Evolutionary conservation across 2,797 vertebrate genomes (phyloP), one percentile per base, ranked within the genome.

Genomic region (Acomys russatus): DNA sequence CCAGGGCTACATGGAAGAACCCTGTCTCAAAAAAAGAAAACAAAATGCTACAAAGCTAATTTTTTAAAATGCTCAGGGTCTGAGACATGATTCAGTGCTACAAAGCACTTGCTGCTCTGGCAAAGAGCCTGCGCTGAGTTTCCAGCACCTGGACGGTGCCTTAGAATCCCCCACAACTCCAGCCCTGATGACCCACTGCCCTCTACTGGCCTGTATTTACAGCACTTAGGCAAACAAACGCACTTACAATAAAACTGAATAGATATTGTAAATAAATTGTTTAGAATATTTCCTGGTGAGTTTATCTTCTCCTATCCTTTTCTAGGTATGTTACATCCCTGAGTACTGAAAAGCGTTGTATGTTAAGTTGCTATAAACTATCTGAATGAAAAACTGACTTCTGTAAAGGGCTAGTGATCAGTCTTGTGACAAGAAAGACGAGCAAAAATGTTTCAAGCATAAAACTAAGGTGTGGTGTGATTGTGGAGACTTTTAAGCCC

Each of bases 301-400:
- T 49, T 94, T 89, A 51, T 85, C 17, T 3, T 6, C 14, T 9
- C 20, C 9, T 8, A 14, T 7, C 22, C 71, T 4, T 73, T 61
- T 90, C 25, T 61, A 35, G 6, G 15, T 66, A 54, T 68, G 44
- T 2, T 74, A 66, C 91, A 90, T 78, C 28, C 28, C 4, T 44
- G 90, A 44, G 22, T 23, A 68, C 3, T 49, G 22, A 30, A 77
- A 51, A 51, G 54, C 17, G 25, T 9, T 78, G 6, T 25, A 11
- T 6, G 1, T 30, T 56, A 56, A 1, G 30, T 22, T n/a, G 9
- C 9, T n/a, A 22, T 79, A 15, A 94, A 76, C 44, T 35, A 79
- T 79, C 8, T 82, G 89, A 90, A 44, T 84, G n/a, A 90, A 89
- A 38, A 11, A 61, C 12, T 61, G n/a, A 71, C 56, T 94, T 28